These are phyloP conservation scores for Megalops cyprinoides DNA, from an alignment of 2,797 vertebrate species.

Conservation along the genomic window DNA sequence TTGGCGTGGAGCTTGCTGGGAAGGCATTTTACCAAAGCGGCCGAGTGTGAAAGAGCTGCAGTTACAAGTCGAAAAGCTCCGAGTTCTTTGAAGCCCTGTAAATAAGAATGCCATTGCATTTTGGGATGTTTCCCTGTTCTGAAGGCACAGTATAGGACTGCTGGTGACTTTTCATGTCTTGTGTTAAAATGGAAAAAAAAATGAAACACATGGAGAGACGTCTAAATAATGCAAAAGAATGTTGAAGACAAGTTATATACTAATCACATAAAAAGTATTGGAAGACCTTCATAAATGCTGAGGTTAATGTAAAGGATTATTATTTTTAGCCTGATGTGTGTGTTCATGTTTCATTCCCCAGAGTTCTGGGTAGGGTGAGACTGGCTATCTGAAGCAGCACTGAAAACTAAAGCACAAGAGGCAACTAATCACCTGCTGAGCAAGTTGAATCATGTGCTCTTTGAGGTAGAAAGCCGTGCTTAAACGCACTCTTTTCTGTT, in stretches of 20 bases:
- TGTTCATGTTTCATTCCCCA: background rate
- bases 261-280: background rate
- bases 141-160: background rate
- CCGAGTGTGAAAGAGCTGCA: slow-evolving; percentile 24
- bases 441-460: background rate
- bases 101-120: slow-evolving; percentile 12
- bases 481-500: background rate
- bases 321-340: no score
- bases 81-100: slow-evolving; percentile 9
- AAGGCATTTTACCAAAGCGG: slow-evolving; percentile 49
- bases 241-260: background rate
- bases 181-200: background rate
- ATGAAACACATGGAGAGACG: background rate
- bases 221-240: background rate
- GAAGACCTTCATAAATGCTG: background rate
- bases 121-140: background rate
- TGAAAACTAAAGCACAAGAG: background rate
- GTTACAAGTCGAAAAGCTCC: slow-evolving; percentile 8
- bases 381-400: background rate
- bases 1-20: slow-evolving; percentile 54
- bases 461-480: background rate
- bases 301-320: background rate
- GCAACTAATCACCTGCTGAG: background rate
- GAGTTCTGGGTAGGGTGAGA: background rate
- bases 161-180: background rate